phyloP scores from a whole-genome alignment of 2,797 vertebrate genomes.

The Miichthys miiuy region DNA sequence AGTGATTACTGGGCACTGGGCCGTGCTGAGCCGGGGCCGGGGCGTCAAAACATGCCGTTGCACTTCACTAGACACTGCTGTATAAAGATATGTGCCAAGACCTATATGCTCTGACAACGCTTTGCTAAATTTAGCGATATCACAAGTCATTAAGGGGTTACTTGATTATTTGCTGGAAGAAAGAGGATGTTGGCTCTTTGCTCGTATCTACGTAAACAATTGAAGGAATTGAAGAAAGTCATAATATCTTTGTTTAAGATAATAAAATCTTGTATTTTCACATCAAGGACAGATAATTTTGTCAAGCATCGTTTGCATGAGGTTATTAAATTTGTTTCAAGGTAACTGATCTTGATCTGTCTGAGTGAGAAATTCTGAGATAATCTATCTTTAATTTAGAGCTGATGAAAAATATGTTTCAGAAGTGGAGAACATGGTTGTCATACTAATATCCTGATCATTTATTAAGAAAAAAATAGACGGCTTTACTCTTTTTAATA shows the following conservation, averaged over 20 bases:
- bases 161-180: slow-evolving; percentile 28
- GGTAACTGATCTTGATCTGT: slow-evolving; percentile 40
- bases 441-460: slow-evolving; percentile 19
- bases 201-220: too few species aligned
- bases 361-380: slow-evolving; percentile 26
- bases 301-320: slow-evolving; percentile 40
- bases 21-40: slow-evolving; percentile 66
- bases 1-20: slow-evolving; percentile 80
- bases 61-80: slow-evolving; percentile 64
- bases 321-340: slow-evolving; percentile 39
- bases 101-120: slow-evolving; percentile 38
- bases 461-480: slow-evolving; percentile 13
- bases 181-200: not conserved
- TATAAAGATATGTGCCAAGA: slow-evolving; percentile 65
- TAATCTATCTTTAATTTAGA: slow-evolving; percentile 46
- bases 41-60: slow-evolving; percentile 72
- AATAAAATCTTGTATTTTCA: slow-evolving; percentile 21
- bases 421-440: slow-evolving; percentile 18
- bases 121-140: slow-evolving; percentile 36
- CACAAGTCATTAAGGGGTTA: slow-evolving; percentile 18
- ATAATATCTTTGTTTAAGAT: slow-evolving; percentile 4
- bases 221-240: not conserved
- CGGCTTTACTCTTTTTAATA: not conserved
- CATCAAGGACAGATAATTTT: slow-evolving; percentile 12
- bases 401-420: slow-evolving; percentile 31